Percentiles rank a stretch among this genome's conserved stretches.
Conservation (phyloP, 2,888 invertebrate species). For the Machimus atricapillus region DNA sequence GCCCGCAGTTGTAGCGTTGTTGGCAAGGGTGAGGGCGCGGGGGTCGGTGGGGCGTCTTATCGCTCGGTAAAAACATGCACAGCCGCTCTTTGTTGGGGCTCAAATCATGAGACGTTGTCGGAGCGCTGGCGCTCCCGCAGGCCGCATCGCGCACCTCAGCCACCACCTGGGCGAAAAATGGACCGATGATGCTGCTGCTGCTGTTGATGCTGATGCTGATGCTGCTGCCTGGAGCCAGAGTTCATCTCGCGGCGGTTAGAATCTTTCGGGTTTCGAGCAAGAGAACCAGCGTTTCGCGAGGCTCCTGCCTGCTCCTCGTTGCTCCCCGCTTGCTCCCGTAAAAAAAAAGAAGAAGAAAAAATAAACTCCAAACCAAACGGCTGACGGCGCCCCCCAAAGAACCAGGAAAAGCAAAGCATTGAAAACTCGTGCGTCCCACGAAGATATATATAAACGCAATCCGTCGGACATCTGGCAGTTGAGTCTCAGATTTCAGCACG, state of each 20-base stretch:
- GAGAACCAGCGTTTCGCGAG: neutral
- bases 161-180: neutral
- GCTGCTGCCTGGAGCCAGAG: neutral
- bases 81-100: neutral
- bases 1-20: neutral
- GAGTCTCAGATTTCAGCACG: constrained; percentile 41
- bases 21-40: neutral
- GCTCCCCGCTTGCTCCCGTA: neutral
- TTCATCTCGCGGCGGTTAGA: neutral
- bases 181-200: neutral
- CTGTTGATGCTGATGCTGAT: neutral
- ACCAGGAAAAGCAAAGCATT: constrained; percentile 29
- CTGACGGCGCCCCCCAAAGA: neutral
- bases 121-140: neutral
- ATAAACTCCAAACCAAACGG: neutral
- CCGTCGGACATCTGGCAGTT: constrained; percentile 31
- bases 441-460: neutral
- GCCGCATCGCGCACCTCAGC: neutral
- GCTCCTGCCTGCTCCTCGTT: too few relatives aligned
- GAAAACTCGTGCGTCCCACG: constrained; percentile 5
- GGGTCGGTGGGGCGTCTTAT: neutral
- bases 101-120: neutral
- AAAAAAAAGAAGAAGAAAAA: too few relatives aligned
- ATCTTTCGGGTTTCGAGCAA: neutral
- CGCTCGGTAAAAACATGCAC: neutral